These are phyloP conservation scores for Pseudococcus viburni DNA, from an alignment of 2,888 invertebrate genomes.

Conservation along the genomic window DNA sequence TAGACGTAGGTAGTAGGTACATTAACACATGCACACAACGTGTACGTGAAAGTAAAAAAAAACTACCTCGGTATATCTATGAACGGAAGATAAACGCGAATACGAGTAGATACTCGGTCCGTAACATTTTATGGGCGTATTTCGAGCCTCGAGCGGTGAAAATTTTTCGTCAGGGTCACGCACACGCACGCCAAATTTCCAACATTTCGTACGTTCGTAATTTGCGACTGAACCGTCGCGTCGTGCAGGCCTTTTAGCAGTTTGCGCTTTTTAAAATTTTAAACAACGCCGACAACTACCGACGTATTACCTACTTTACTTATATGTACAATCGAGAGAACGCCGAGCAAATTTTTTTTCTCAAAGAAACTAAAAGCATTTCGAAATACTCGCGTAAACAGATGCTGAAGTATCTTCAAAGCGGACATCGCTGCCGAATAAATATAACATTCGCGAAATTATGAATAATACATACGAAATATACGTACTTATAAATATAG, in stretches of 20 bases:
- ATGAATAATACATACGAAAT: not conserved
- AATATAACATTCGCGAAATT: not conserved
- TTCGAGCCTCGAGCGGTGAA: not conserved
- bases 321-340: not conserved
- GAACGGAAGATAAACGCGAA: not conserved
- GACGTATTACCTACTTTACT: not conserved
- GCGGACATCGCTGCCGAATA: not conserved
- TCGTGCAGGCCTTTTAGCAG: not conserved
- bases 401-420: not conserved
- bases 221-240: not conserved
- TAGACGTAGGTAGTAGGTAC: not conserved
- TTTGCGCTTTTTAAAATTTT: not conserved
- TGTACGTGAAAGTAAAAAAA: not conserved
- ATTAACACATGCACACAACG: not conserved
- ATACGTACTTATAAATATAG: not conserved
- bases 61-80: not conserved
- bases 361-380: slow-evolving; percentile 14
- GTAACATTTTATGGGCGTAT: not conserved
- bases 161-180: not conserved
- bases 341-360: not conserved
- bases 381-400: not conserved
- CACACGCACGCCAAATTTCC: not conserved
- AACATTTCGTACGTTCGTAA: not conserved
- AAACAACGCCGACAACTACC: not conserved
- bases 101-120: not conserved